Evolutionary conservation across 2,888 invertebrate species (phyloP).

Genomic region (Hydrotaea cyrtoneurina): DNA sequence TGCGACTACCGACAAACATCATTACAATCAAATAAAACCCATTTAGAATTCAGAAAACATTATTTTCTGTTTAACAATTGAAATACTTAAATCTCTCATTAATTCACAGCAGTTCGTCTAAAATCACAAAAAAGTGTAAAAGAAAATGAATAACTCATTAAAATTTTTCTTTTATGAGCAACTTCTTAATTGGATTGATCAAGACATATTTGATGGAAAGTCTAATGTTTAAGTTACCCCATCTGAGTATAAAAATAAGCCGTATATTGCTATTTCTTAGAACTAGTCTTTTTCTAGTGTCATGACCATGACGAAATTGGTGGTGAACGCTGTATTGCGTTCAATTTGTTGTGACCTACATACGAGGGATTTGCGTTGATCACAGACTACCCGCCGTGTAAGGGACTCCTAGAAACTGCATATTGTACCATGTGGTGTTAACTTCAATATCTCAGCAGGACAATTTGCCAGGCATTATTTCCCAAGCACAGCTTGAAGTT

Average conservation of each 20-base stretch:
- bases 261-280: not conserved
- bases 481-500: slow-evolving; percentile 9
- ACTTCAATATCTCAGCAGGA: slow-evolving; percentile 27
- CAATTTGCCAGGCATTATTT: not conserved
- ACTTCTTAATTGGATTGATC: too few relatives aligned
- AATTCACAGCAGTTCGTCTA: too few relatives aligned
- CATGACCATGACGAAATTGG: not conserved
- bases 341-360: not conserved
- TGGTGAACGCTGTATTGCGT: not conserved
- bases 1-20: too few relatives aligned
- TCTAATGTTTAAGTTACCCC: not conserved
- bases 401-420: not conserved
- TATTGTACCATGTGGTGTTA: not conserved
- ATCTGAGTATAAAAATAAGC: not conserved
- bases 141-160: too few relatives aligned
- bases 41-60: too few relatives aligned
- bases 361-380: not conserved
- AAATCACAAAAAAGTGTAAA: too few relatives aligned
- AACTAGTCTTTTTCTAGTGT: not conserved
- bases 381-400: not conserved
- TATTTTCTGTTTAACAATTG: too few relatives aligned
- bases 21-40: too few relatives aligned
- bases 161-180: too few relatives aligned
- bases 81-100: too few relatives aligned
- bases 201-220: too few relatives aligned